Base-by-base conservation (phyloP, 2,797 vertebrate species). In the Dendrocincla tyrannina region DNA sequence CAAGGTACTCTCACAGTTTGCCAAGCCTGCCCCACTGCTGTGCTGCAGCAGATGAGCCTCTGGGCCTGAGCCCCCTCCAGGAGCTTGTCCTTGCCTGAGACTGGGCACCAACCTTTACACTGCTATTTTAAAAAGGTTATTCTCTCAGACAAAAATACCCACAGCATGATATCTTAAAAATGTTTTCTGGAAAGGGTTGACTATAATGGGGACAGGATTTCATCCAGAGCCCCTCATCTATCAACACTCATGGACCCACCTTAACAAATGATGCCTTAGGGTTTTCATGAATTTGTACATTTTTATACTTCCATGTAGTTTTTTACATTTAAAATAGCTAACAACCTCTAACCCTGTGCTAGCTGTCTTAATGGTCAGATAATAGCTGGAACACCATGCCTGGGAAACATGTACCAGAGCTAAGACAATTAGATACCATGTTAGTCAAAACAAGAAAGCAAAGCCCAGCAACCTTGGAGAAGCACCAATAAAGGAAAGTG, bases 91-190 rank as follows among this genome's bases (percentile, higher is more conserved):
- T 23, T 25, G 7, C 25, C 62, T 17, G 13, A 64, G 3, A 2
- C 30, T 12, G 7, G 33, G 13, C 62, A 60, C 6, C 1, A 0
- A 47, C 18, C 23, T 50, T 73, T 25, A 27, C 2, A 1, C 2
- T 37, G 63, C 11, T 39, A 15, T 49, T 85, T 73, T 6, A 19
- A 37, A 85, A 16, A 35, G 3, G 1, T 55, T 44, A 30, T 49
- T 55, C 30, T 41, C 55, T 80, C 56, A 35, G 19, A 25, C 0
- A 1, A 56, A 11, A 41, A 52, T 1, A 0, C 0, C 4, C 22
- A 27, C 25, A 11, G 6, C 25, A 17, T 4, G 2, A 4, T 62
- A 42, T 30, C 66, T 76, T 33, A 28, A 62, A 79, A 79, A 44
- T 7, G 4, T 13, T 39, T 41, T n/a, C 50, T 73, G 24, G 25